Evolutionary conservation across 2,113 vertebrate genomes (phyloP), one percentile per base, ranked within the genome.

Genomic region (Archocentrus centrarchus): DNA sequence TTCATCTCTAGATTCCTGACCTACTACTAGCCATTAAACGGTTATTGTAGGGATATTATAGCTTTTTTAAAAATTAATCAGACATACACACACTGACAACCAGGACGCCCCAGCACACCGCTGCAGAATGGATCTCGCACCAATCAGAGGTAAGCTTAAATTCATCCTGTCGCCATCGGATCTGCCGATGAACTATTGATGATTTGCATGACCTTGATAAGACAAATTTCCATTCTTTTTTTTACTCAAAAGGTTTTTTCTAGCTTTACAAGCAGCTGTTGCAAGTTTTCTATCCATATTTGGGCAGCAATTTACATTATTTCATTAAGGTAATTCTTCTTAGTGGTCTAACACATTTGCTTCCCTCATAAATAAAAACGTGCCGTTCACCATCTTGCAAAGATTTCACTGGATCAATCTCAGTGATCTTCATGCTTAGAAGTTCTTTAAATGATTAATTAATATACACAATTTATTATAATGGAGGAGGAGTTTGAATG

Each of bases 51-150:
- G 18, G 60, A 59, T 47, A 9, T 39, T 11, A n/a, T 11, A 18
- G 24, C 20, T 18, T 53, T 58, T 14, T 37, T 9, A 53, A 22
- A 22, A 22, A 32, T 53, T 53, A 73, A 73, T 61, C 58, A 41
- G 47, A 47, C 78, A 55, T 15, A 73, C 59, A 39, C 44, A 62
- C 70, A 75, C 50, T 14, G 27, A 85, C 80, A 62, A 37, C 44
- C 79, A 47, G 87, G 87, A 88, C 84, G 47, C 66, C 79, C 55
- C 63, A 70, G 60, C 73, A 41, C 81, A 57, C 63, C 55, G 9
- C 85, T 1, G 44, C 93, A 94, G 87, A 63, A 96, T 96, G 96
- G 96, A 96, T 91, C 96, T 92, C 87, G 91, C 91, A 86, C 92
- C 91, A 79, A 93, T 95, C 90, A 93, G 95, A 96, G 95, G 96